Base-by-base conservation (phyloP, 2,113 vertebrate species). In the Forbesichthys agassizii region DNA sequence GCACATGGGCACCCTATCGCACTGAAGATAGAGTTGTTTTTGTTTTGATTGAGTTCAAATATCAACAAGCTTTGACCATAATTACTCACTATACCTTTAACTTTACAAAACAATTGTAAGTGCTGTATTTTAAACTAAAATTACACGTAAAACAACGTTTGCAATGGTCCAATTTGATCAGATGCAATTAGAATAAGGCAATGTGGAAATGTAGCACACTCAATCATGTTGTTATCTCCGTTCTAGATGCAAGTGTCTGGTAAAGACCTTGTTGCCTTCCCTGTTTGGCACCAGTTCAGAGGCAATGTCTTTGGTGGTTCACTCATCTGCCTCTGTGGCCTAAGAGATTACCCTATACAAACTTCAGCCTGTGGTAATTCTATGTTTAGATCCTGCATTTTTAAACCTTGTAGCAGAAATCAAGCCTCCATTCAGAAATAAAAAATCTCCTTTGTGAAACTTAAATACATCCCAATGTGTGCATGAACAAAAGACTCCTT, bases 381-480 rank as follows among this genome's bases (percentile, higher is more conserved):
- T 85, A 71, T 77, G 84, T 88, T 84, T 78, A 88, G 76, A 80
- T 71, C 56, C 27, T 56, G 66, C 78, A 80, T 88, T 84, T 80
- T 87, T 87, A 90, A 89, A 90, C 87, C 87, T 82, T 82, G 80
- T 88, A 88, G 88, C 88, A 90, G 87, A 90, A 92, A 91, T 89
- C 91, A 87, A 80, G 84, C 75, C 85, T 81, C 88, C 81, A 93
- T 92, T 91, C 88, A 92, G 81, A 51, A 42, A 6, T 20, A 20
- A 42, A 42, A 74, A 60, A 75, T 48, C 65, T 42, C 86, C 75
- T 91, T 93, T 93, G 91, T 92, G 83, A 66, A 83, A 86, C 88
- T 80, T 90, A 92, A 93, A 92, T 91, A 92, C 91, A 90, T 83
- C 87, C 89, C 91, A 90, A 91, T 89, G 89, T 91, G 87, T 89